Base-by-base conservation (phyloP, 2,113 vertebrate species). In the Sakesphorus luctuosus region DNA sequence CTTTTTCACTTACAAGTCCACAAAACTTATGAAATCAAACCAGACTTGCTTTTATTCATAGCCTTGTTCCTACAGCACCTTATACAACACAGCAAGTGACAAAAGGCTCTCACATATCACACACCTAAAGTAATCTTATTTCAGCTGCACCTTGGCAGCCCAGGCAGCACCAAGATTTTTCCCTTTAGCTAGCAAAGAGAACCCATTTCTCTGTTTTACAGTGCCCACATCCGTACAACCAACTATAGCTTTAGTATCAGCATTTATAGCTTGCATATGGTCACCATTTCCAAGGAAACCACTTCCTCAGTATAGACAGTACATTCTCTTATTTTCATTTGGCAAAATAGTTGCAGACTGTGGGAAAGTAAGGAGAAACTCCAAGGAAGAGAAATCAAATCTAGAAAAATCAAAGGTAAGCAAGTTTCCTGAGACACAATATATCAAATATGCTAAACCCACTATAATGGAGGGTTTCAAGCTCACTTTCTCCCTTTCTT, bases 231-330 rank as follows among this genome's bases (percentile, higher is more conserved):
- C 67, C 3, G 0, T 86, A 65, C 67, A 84, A 78, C 89, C 56
- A 92, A 55, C 59, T 36, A 33, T 13, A 50, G 69, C 25, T 91
- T 85, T 67, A 8, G 52, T 97, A 87, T 91, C 77, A 89, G 72
- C 87, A 71, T 77, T 96, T 94, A 66, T 76, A 80, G 44, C 20
- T 91, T 96, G 89, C 93, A 69, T 91, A 85, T 92, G 87, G 76
- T 74, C 93, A 90, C 79, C 50, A 82, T 79, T 96, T 74, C 85
- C 62, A 93, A 96, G 65, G 68, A 97, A 97, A 96, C 93, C 92
- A 93, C 84, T 97, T 97, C 92, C 90, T 94, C 67, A 56, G 21
- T 7, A 44, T 4, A 83, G n/a, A 76, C 56, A 58, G 79, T 58
- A 10, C 56, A 78, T 92, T 92, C 80, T 84, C 69, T 71, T 62